These are phyloP conservation scores for Spodoptera litura DNA, from an alignment of 1,140 invertebrate genomes.

Conservation along the genomic window DNA sequence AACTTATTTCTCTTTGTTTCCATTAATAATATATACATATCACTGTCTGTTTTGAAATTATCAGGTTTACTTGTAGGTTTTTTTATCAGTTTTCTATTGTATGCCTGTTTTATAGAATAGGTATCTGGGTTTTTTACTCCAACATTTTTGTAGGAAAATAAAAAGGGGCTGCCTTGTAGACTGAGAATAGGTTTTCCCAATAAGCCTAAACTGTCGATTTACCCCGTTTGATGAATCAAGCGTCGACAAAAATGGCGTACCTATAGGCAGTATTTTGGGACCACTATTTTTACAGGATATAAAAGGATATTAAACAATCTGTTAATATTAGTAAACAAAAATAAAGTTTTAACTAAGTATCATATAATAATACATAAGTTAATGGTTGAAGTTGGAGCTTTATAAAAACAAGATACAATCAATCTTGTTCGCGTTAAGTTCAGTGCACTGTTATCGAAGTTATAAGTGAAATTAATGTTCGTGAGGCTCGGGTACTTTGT, in stretches of 20 bases:
- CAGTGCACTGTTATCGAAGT: slow-evolving; percentile 37
- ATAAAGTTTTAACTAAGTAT: neutral
- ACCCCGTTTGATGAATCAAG: neutral
- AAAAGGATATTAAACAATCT: neutral
- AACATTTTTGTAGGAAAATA: neutral
- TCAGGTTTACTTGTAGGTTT: neutral
- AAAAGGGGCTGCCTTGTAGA: neutral
- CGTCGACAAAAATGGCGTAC: neutral
- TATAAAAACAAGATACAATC: slow-evolving; percentile 30
- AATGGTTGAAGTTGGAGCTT: neutral
- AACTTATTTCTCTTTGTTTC: neutral
- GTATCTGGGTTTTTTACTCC: neutral
- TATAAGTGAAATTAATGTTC: slow-evolving; percentile 36
- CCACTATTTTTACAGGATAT: neutral
- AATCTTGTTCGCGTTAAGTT: slow-evolving; percentile 26
- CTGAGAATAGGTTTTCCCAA: neutral
- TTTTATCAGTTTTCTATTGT: neutral
- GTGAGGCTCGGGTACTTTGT: slow-evolving; percentile 12
- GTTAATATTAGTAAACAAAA: no score
- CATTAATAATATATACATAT: neutral
- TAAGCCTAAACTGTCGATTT: neutral
- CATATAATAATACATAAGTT: neutral
- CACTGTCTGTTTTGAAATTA: neutral
- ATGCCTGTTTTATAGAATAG: no score
- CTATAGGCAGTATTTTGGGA: neutral